A percentile compares a stretch with the other conserved stretches of the same genome.
phyloP scores from a whole-genome alignment of 2,797 vertebrate species.

The Antrozous pallidus region DNA sequence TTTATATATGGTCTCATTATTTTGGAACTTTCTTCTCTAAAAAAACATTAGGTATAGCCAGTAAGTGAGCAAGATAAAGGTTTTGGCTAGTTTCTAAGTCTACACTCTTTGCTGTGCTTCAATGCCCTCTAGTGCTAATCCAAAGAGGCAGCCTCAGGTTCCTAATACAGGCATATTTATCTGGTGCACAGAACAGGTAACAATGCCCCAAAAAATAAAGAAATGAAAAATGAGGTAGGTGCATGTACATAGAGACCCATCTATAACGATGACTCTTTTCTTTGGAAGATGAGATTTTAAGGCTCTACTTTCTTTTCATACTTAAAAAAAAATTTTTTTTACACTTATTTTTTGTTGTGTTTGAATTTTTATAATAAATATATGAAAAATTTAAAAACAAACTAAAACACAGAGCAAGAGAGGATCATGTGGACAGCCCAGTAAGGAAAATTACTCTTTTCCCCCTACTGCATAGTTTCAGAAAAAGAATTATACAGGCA shows the following conservation, averaged over 20 bases:
- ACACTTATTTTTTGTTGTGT: not conserved
- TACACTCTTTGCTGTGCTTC: not conserved
- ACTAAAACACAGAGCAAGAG: not conserved
- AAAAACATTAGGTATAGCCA: not conserved
- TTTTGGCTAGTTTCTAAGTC: not conserved
- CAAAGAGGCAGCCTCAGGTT: conserved; percentile 4
- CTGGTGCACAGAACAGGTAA: not conserved
- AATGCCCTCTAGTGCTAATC: conserved; percentile 37
- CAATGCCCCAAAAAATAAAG: not conserved
- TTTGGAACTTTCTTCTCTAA: conserved; percentile 28
- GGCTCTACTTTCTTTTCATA: conserved; percentile 5
- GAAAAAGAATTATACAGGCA: not conserved
- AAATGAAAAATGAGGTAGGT: not conserved
- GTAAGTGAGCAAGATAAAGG: not conserved
- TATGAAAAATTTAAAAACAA: conserved; percentile 2
- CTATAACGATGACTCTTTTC: not conserved
- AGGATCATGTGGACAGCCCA: not conserved
- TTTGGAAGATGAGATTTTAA: conserved; percentile 23
- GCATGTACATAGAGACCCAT: not conserved
- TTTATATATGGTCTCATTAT: not conserved
- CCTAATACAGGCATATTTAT: not conserved
- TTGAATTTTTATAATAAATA: conserved; percentile 5
- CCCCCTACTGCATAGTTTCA: not conserved
- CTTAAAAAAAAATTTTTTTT: not conserved
- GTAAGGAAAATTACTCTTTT: not conserved